Evolutionary conservation across 2,888 invertebrate genomes (phyloP).

Genomic region (Thereva unica): DNA sequence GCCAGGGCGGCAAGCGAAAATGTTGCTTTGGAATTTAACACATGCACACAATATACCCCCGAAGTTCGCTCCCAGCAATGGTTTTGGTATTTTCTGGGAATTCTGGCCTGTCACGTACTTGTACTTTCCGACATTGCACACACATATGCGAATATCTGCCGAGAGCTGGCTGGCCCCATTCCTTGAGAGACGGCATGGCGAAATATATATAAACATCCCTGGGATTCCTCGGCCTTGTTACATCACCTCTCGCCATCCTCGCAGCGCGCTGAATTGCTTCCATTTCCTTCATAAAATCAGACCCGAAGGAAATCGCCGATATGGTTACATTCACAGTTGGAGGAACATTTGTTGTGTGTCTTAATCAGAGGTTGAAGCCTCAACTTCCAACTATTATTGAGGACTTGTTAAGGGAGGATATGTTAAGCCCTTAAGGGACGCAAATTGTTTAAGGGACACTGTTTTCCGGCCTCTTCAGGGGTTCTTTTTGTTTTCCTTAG

Average conservation of each 20-base stretch:
- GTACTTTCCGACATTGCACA: not conserved
- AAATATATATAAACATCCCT: conserved; percentile 2
- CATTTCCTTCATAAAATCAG: conserved; percentile 12
- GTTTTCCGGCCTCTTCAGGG: too few relatives aligned
- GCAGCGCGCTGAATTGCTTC: not conserved
- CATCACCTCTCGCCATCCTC: not conserved
- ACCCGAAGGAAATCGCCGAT: conserved; percentile 5
- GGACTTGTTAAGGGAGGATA: too few relatives aligned
- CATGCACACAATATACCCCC: conserved; percentile 21
- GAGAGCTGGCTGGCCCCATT: not conserved
- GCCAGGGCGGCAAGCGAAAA: conserved; percentile 10
- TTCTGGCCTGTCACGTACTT: conserved; percentile 21
- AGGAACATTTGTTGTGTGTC: conserved; percentile 16
- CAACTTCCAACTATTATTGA: too few relatives aligned
- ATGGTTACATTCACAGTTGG: conserved; percentile 17
- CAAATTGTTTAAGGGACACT: too few relatives aligned
- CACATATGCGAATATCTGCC: conserved; percentile 7
- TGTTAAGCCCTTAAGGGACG: too few relatives aligned
- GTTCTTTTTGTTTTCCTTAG: too few relatives aligned
- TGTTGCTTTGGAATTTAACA: conserved; percentile 23
- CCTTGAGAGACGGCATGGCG: not conserved
- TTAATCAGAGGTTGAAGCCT: conserved; percentile 9
- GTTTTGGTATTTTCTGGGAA: conserved; percentile 12
- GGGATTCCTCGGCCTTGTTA: conserved; percentile 20
- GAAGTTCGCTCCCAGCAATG: conserved; percentile 1